These are phyloP conservation scores for Petrosia ficiformis DNA, from an alignment of 37 sponge, comb jelly and placozoan species.

Conservation along the genomic window DNA sequence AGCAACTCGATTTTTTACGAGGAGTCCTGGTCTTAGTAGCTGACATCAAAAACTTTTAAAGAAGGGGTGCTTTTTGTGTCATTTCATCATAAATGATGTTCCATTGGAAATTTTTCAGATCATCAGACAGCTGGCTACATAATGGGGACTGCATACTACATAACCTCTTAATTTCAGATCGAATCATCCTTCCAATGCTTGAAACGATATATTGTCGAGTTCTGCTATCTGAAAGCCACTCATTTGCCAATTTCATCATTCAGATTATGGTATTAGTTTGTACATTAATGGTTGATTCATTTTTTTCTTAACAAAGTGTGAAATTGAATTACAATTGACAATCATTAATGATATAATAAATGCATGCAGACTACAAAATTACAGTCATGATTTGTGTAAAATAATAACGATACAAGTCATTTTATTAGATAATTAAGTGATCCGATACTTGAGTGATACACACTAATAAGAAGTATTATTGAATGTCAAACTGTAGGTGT, in stretches of 20 bases:
- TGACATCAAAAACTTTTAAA: slow-evolving; percentile 6
- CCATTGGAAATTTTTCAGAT: slow-evolving; percentile 26
- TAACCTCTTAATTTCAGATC: slow-evolving; percentile 14
- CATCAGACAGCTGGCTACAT: slow-evolving; percentile 1
- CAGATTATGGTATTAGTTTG: background rate
- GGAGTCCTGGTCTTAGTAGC: slow-evolving; percentile 26
- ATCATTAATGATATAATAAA: too few relatives aligned
- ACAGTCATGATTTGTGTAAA: too few relatives aligned
- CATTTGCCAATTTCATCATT: background rate
- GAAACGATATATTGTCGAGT: background rate
- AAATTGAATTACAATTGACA: background rate
- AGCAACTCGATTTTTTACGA: slow-evolving; percentile 2
- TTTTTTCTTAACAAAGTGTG: background rate
- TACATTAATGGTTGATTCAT: background rate
- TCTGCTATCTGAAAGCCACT: background rate
- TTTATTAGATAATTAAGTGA: too few relatives aligned
- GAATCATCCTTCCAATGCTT: background rate
- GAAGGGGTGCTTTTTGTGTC: slow-evolving; percentile 13
- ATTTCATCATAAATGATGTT: slow-evolving; percentile 13
- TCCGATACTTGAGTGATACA: too few relatives aligned
- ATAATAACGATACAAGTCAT: too few relatives aligned
- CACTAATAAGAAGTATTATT: too few relatives aligned
- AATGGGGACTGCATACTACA: slow-evolving; percentile 15
- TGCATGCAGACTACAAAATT: too few relatives aligned
- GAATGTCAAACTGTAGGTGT: too few relatives aligned